A percentile compares a stretch with the other conserved stretches of the same genome.
Conservation (phyloP, 2,113 vertebrate species). For the Labeo rohita region DNA sequence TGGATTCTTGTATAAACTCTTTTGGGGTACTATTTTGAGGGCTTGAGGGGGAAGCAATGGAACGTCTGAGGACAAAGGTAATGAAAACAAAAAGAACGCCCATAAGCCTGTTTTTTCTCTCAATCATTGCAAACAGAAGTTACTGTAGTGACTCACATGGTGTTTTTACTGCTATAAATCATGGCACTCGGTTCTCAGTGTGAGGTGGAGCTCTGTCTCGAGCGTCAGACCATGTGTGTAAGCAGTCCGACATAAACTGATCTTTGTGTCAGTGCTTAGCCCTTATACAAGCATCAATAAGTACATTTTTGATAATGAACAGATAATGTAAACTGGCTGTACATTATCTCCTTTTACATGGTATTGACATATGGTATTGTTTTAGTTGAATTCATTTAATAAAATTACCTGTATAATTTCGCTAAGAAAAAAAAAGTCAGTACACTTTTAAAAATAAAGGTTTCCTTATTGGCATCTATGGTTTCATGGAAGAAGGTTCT, state of each 20-base stretch:
- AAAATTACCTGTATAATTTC: not conserved
- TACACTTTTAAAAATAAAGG: not conserved
- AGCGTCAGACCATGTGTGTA: not conserved
- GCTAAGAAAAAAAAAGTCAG: not conserved
- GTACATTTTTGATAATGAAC: not conserved
- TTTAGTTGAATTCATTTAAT: not conserved
- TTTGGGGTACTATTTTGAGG: not conserved
- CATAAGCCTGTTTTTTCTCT: not conserved
- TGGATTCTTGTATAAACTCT: too few species aligned
- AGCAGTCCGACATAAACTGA: not conserved
- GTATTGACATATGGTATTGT: not conserved
- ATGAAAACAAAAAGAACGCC: not conserved
- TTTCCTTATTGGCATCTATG: not conserved
- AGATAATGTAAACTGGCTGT: not conserved
- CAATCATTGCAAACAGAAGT: constrained; percentile 10
- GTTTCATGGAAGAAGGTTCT: not conserved
- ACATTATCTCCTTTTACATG: not conserved
- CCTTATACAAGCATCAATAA: not conserved
- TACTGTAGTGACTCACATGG: not conserved
- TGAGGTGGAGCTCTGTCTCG: not conserved
- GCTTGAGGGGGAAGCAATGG: not conserved
- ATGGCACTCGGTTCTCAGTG: not conserved
- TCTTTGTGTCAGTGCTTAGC: not conserved
- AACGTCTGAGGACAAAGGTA: not conserved
- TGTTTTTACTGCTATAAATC: constrained; percentile 23